Evolutionary conservation across 2,113 vertebrate species (phyloP), one percentile per base, ranked within the genome.

Genomic region (Gracilinanus agilis): DNA sequence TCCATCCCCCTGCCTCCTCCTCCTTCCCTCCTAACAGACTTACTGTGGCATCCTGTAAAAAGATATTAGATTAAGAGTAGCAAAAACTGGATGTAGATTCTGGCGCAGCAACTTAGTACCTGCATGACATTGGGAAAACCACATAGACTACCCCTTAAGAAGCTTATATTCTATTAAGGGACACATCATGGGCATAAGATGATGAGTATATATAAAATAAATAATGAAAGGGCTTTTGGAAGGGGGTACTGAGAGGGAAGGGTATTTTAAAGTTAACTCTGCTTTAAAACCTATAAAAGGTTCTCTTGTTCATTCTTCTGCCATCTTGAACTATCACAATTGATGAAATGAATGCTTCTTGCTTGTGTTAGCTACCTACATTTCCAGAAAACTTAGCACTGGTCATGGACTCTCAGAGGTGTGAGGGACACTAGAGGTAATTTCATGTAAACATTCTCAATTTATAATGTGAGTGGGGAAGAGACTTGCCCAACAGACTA

Each of bases 391-490:
- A 83, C n/a, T 75, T n/a, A 83, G 7, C n/a, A 40, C n/a, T 83
- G 67, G n/a, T 83, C 19, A 83, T 8, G 40, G 19, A 83, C 40
- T 83, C n/a, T 83, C 67, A 83, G 49, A 83, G 67, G 2, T 40
- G n/a, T 83, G 34, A 83, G 67, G 16, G 34, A 83, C 34, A 40
- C 92, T 92, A 53, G 88, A 92, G 92, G 91, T 94, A 88, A 95
- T 94, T 55, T 93, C 27, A 55, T 93, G 56, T 54, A 75, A n/a
- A 88, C 0, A 0, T 9, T 93, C 34, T 53, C 24, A 75, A 75
- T 75, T n/a, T 75, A n/a, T n/a, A 23, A 67, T n/a, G 12, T n/a
- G n/a, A 83, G 19, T 83, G n/a, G 67, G n/a, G n/a, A 83, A 83
- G 67, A 23, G 67, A 83, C 34, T 83, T 83, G 2, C 67, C 23